A percentile compares a stretch with the other conserved stretches of the same genome.
Evolutionary conservation across 2,797 vertebrate species (phyloP).

Genomic region (Takifugu rubripes): DNA sequence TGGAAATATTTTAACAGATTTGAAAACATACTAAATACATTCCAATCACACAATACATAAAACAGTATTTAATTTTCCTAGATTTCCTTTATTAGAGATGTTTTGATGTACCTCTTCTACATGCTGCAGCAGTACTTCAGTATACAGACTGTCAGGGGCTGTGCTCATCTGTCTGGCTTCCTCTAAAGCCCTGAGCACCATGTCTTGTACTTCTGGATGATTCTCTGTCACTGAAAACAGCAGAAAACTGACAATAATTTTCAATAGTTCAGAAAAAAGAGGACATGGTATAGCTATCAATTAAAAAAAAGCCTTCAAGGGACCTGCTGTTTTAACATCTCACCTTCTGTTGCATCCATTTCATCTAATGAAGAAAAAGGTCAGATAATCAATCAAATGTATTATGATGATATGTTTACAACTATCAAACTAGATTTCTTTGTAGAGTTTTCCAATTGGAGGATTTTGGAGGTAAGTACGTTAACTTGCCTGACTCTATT

Average conservation of each 20-base stretch:
- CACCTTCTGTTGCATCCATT: slow-evolving; percentile 23
- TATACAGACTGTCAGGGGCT: slow-evolving; percentile 61
- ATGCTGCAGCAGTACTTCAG: slow-evolving; percentile 69
- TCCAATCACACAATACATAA: too few relatives aligned
- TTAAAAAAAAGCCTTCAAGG: neutral
- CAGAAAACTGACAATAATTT: neutral
- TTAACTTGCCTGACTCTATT: slow-evolving; percentile 50
- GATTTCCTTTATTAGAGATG: neutral
- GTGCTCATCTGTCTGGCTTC: slow-evolving; percentile 49
- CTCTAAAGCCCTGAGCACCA: slow-evolving; percentile 71
- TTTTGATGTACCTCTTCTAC: slow-evolving; percentile 75
- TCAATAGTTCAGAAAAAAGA: too few relatives aligned
- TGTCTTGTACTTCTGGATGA: slow-evolving; percentile 80
- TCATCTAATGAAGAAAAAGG: slow-evolving; percentile 24
- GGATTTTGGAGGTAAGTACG: neutral
- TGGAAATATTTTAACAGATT: slow-evolving; percentile 34
- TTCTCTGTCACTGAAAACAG: slow-evolving; percentile 71
- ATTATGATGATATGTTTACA: neutral
- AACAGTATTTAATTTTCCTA: too few relatives aligned
- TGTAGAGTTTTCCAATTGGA: neutral
- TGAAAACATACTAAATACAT: neutral
- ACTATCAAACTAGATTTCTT: neutral
- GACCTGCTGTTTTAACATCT: slow-evolving; percentile 2
- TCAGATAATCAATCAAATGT: neutral
- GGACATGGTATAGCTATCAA: neutral